A percentile compares a stretch with the other conserved stretches of the same genome.
Evolutionary conservation across 2,113 vertebrate genomes (phyloP).

Genomic region (Hippocampus mohnikei): DNA sequence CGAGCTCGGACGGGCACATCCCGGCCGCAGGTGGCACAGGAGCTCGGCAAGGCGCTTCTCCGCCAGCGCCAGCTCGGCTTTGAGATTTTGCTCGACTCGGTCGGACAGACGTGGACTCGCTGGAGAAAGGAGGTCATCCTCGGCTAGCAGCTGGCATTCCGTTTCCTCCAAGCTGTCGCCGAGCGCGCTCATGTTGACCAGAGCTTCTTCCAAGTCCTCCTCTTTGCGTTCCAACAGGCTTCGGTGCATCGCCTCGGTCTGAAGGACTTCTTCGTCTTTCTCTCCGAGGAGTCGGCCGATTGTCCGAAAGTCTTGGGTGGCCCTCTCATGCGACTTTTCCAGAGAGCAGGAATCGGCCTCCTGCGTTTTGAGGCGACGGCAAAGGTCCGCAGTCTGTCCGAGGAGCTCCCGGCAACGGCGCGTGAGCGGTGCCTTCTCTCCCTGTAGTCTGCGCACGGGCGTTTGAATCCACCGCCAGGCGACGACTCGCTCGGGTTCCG

Average conservation of each 20-base stretch:
- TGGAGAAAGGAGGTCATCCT: constrained; percentile 80
- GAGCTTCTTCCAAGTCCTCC: constrained; percentile 82
- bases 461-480: constrained; percentile 85
- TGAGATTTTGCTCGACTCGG: constrained; percentile 68
- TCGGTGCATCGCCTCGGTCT: constrained; percentile 81
- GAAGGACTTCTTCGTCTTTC: constrained; percentile 85
- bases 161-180: constrained; percentile 86
- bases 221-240: constrained; percentile 83
- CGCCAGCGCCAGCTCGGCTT: constrained; percentile 65
- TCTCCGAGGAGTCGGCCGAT: constrained; percentile 79
- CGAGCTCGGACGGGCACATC: constrained; percentile 60
- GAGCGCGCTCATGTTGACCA: constrained; percentile 83
- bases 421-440: constrained; percentile 80
- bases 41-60: constrained; percentile 70
- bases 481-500: constrained; percentile 86
- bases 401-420: constrained; percentile 87
- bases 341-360: constrained; percentile 82
- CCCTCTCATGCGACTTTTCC: constrained; percentile 79
- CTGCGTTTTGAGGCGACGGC: constrained; percentile 74
- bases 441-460: constrained; percentile 78
- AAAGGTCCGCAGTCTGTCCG: constrained; percentile 81
- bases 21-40: constrained; percentile 72
- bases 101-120: constrained; percentile 52
- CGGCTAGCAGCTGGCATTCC: constrained; percentile 79
- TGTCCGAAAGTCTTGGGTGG: constrained; percentile 80